Evolutionary conservation across 2,797 vertebrate species (phyloP), one percentile per base, ranked within the genome.

Genomic region (Gymnothorax reevesii): DNA sequence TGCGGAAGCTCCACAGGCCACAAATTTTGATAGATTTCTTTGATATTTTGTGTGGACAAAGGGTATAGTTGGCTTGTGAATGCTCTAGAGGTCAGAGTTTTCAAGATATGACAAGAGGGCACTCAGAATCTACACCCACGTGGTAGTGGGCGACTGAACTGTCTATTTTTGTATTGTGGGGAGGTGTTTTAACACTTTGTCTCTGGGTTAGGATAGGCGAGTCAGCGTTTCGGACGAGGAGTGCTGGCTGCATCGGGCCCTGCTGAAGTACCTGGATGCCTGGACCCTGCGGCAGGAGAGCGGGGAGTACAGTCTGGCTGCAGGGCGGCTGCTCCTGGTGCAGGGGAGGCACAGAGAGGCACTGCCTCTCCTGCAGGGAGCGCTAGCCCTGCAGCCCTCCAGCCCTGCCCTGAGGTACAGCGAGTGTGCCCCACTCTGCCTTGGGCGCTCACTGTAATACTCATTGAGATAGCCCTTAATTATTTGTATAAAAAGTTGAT

Each of bases 221-320:
- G 86, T 89, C 73, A 88, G 88, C 3, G 42, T 90, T 86, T 87
- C 7, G 57, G 92, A 94, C 25, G 91, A 94, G 66, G 92, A 93
- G 89, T 92, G 88, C 85, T 89, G 75, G n/a, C 27, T 94, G 54
- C 90, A 93, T 73, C 89, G 69, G 69, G 94, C 94, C 83, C 90
- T 95, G 87, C 88, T 94, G 86, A 96, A 95, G 89, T 95, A 95
- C 91, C 90, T 94, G 92, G 95, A 96, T 10, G 94, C 95, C 88
- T 95, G 94, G 92, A 92, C 89, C 57, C 86, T 96, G 89, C 93
- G 90, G 83, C 93, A 92, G n/a, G 91, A 94, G 85, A 91, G 85
- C 90, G 95, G 94, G 94, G 92, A 94, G 89, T 93, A 91, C 86
- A 94, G 90, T 90, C 90, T 96, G 57, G 93, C 95, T 1, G 91